Evolutionary conservation across 2,113 vertebrate genomes (phyloP), one percentile per base, ranked within the genome.

Genomic region (Sialia sialis): DNA sequence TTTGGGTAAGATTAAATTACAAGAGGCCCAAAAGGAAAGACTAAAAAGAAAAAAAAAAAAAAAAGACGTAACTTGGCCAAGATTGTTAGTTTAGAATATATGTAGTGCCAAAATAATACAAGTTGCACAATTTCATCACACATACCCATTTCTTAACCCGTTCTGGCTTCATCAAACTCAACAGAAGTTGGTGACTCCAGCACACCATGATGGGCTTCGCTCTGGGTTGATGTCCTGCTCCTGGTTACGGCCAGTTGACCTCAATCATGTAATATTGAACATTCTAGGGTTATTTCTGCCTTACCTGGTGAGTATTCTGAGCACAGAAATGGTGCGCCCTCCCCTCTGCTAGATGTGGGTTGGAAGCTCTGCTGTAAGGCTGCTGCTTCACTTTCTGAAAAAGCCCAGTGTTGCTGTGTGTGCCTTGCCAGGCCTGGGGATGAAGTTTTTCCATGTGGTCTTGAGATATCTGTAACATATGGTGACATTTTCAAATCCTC

Each of bases 101-200:
- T 39, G 30, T 73, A 70, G 51, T 67, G 67, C 91, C 96, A 94
- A 91, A 94, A 85, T 75, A 89, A 79, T 54, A 54, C 49, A 80
- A 80, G 15, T 76, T 95, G 75, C 55, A 48, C 74, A 88, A 80
- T 84, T 83, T 91, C 59, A 73, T 68, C 67, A 48, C 19, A 38
- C 6, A 11, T 75, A 59, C 59, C 90, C 76, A 36, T 80, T 80
- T 70, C 51, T 95, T 96, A 96, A 96, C 95, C 83, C 79, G 5
- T 93, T 95, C 79, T 66, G 79, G 5, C 38, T 76, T 39, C 17
- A 11, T 64, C 49, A 56, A 79, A 54, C 63, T 69, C 67, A 38
- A 5, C 16, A 58, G 41, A 54, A 54, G 10, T 9, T 4, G 5
- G 30, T 16, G 32, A 48, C 43, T 66, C 54, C 34, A 11, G 14